These are phyloP conservation scores for Drosophila anceps DNA, from an alignment of 2,888 invertebrate genomes.

Conservation along the genomic window DNA sequence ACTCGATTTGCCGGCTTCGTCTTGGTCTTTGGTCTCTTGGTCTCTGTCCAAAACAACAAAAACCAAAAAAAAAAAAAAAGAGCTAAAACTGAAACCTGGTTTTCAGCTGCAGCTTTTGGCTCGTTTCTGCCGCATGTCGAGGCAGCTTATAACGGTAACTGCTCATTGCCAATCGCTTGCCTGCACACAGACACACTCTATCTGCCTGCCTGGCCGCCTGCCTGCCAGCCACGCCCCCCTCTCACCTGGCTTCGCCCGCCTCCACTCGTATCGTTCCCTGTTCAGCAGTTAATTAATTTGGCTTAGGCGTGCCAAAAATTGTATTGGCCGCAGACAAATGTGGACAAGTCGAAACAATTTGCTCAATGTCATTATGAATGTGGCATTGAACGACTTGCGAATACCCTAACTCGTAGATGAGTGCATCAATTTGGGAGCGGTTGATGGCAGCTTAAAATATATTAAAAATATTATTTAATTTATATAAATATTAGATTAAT, in stretches of 20 bases:
- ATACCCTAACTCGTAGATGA: conserved; percentile 1
- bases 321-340: conserved; percentile 55
- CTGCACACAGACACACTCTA: conserved; percentile 2
- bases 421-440: background rate
- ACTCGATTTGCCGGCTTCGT: conserved; percentile 36
- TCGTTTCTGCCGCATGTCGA: conserved; percentile 34
- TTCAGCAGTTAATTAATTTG: conserved; percentile 68
- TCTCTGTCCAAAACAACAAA: conserved; percentile 9
- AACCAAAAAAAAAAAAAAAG: background rate
- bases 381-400: background rate
- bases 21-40: conserved; percentile 32
- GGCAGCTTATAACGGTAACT: conserved; percentile 59
- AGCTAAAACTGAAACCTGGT: conserved; percentile 34
- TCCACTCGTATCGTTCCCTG: conserved; percentile 8
- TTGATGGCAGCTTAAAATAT: no score
- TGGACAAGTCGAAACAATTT: conserved; percentile 47
- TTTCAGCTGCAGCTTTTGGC: conserved; percentile 47
- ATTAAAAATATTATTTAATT: no score
- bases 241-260: background rate
- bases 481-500: no score
- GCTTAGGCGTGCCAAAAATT: conserved; percentile 66
- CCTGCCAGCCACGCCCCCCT: background rate
- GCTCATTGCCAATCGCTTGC: conserved; percentile 52
- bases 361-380: conserved; percentile 3
- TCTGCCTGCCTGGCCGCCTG: background rate